A percentile compares a stretch with the other conserved stretches of the same genome.
phyloP scores from a whole-genome alignment of 2,113 vertebrate genomes.

The Thunnus maccoyii region DNA sequence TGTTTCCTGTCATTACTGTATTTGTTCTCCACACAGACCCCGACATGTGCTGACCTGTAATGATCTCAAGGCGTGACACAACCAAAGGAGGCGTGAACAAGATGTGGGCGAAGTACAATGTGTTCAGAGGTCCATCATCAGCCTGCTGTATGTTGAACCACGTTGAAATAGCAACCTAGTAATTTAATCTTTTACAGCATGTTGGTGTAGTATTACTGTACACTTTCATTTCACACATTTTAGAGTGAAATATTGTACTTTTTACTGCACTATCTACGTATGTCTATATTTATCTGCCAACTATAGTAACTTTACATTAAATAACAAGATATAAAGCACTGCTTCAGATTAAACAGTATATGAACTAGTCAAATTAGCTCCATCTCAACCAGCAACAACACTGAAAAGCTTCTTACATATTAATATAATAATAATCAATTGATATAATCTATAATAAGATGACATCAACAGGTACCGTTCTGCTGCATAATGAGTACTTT shows the following conservation, averaged over 20 bases:
- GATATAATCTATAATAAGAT: no score
- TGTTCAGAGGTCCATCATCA: slow-evolving; percentile 42
- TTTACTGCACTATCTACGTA: not conserved
- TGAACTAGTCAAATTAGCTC: not conserved
- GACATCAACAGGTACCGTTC: no score
- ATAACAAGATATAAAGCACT: no score
- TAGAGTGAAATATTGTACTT: not conserved
- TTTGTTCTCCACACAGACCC: slow-evolving; percentile 12
- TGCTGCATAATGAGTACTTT: not conserved
- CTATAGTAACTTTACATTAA: not conserved
- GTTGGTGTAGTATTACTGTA: not conserved
- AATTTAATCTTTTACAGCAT: not conserved
- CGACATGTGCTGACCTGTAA: slow-evolving; percentile 12
- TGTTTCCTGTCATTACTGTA: slow-evolving; percentile 16
- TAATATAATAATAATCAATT: not conserved
- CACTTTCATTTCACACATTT: no score
- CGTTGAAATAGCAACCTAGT: not conserved
- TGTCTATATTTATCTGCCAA: not conserved
- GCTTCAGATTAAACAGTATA: no score
- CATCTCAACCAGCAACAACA: no score
- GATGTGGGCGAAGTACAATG: slow-evolving; percentile 36
- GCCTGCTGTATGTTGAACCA: not conserved
- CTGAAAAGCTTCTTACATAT: not conserved
- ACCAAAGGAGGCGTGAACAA: slow-evolving; percentile 1
- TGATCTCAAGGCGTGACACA: slow-evolving; percentile 38